phyloP scores from a whole-genome alignment of 2,113 vertebrate genomes.

The Callorhinus ursinus region DNA sequence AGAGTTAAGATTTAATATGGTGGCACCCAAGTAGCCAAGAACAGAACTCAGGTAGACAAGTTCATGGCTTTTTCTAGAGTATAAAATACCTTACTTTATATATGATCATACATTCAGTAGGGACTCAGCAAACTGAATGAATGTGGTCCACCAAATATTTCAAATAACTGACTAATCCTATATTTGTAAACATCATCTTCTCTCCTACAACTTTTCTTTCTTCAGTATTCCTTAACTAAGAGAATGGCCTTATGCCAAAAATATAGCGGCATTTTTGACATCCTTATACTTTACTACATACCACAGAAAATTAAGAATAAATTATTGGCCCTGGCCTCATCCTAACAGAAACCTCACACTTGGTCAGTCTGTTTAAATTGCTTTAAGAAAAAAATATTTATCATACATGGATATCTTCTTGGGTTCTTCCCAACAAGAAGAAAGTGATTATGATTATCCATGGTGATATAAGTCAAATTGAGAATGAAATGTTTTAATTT shows the following conservation, averaged over 20 bases:
- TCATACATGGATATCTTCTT: neutral
- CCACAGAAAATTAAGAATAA: constrained; percentile 22
- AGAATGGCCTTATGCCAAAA: neutral
- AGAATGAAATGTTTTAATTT: constrained; percentile 10
- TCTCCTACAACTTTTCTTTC: constrained; percentile 6
- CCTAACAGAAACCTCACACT: neutral
- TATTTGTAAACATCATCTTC: constrained; percentile 61
- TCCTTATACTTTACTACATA: neutral
- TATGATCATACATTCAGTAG: neutral
- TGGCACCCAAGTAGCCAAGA: neutral
- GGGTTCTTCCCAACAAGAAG: neutral
- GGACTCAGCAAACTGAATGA: neutral
- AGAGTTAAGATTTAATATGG: neutral
- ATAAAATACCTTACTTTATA: neutral
- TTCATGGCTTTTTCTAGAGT: neutral
- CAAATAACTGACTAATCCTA: neutral
- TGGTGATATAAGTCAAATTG: neutral
- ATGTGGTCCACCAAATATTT: neutral
- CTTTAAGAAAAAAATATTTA: neutral
- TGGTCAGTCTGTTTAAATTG: neutral
- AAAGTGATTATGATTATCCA: neutral
- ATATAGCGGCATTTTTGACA: neutral
- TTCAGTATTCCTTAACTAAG: neutral
- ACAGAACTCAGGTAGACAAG: neutral
- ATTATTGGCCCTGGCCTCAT: neutral